Conservation (phyloP, 2,797 vertebrate genomes). For the Labroides dimidiatus region DNA sequence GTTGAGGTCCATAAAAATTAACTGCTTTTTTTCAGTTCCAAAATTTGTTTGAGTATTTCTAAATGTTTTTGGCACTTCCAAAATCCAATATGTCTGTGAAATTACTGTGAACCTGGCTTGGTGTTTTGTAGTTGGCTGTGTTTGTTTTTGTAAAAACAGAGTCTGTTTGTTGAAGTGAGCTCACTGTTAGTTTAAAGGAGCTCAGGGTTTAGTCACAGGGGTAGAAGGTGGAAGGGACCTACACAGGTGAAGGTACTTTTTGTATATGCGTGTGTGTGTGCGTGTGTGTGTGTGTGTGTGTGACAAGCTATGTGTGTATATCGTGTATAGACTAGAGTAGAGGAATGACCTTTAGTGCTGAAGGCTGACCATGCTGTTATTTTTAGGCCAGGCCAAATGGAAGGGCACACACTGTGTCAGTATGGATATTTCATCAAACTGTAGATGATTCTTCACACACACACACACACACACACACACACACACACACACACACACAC, state of each 20-base stretch:
- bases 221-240: conserved; percentile 35
- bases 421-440: conserved; percentile 62
- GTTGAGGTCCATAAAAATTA: conserved; percentile 23
- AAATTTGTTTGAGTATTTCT: conserved; percentile 10
- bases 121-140: conserved; percentile 18
- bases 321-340: too few relatives aligned
- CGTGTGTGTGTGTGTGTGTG: conserved; percentile 6
- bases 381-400: conserved; percentile 56
- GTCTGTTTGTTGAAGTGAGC: conserved; percentile 23
- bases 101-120: conserved; percentile 23
- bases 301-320: too few relatives aligned
- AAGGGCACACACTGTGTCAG: conserved; percentile 52
- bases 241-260: conserved; percentile 34
- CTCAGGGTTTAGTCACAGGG: conserved; percentile 14
- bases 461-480: conserved; percentile 17
- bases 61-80: conserved; percentile 1
- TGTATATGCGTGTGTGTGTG: too few relatives aligned
- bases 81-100: conserved; percentile 22
- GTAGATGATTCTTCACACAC: conserved; percentile 20
- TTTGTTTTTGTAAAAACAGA: conserved; percentile 38
- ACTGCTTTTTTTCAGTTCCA: conserved; percentile 22
- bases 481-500: neutral
- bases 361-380: conserved; percentile 61
- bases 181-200: conserved; percentile 18
- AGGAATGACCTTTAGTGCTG: conserved; percentile 54